Evolutionary conservation across 1,140 invertebrate species (phyloP).

Genomic region (Manduca sexta): DNA sequence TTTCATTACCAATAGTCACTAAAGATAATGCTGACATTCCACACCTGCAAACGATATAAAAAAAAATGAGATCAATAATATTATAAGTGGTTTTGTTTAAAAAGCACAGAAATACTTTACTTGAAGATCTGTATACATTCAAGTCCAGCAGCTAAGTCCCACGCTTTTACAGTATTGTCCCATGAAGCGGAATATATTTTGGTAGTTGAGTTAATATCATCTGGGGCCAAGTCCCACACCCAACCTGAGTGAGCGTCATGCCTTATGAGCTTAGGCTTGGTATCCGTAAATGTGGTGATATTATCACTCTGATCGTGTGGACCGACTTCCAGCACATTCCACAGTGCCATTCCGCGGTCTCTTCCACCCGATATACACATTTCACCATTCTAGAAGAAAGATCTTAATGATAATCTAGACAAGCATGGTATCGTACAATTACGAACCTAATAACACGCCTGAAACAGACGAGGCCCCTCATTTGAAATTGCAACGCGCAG

Average conservation of each 20-base stretch:
- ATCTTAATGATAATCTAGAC: too few relatives aligned
- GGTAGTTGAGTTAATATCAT: slow-evolving; percentile 37
- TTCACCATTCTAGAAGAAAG: slow-evolving; percentile 47
- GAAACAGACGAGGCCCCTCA: too few relatives aligned
- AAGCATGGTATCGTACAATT: too few relatives aligned
- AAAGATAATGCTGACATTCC: slow-evolving; percentile 59
- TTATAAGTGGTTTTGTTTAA: too few relatives aligned
- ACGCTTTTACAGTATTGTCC: slow-evolving; percentile 68
- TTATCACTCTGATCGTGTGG: slow-evolving; percentile 23
- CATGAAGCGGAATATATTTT: slow-evolving; percentile 65
- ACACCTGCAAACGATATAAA: slow-evolving; percentile 55
- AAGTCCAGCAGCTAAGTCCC: slow-evolving; percentile 55
- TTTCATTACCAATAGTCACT: slow-evolving; percentile 39
- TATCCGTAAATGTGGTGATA: slow-evolving; percentile 24
- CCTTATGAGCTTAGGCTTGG: slow-evolving; percentile 41
- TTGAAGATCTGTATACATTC: slow-evolving; percentile 48
- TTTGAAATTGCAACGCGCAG: too few relatives aligned
- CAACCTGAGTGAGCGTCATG: slow-evolving; percentile 62
- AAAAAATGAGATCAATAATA: too few relatives aligned
- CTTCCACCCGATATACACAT: slow-evolving; percentile 64
- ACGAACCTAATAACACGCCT: too few relatives aligned
- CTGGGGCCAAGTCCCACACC: slow-evolving; percentile 64
- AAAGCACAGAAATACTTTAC: too few relatives aligned
- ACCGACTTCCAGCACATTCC: slow-evolving; percentile 45
- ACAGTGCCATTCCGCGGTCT: slow-evolving; percentile 58